phyloP scores from a whole-genome alignment of 2,888 invertebrate genomes.

The Lampropteryx suffumata region DNA sequence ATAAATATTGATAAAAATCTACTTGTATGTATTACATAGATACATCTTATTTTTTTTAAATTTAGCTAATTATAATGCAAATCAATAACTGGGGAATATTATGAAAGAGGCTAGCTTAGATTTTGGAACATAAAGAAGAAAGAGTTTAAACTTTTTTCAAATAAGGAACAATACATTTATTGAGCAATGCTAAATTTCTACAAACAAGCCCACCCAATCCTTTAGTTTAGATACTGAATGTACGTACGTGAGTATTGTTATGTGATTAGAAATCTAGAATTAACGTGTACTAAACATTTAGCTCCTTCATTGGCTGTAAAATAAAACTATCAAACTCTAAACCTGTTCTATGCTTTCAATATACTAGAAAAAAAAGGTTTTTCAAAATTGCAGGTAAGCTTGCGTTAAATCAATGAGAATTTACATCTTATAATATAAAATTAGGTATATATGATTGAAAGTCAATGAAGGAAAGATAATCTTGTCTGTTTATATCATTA shows the following conservation, averaged over 20 bases:
- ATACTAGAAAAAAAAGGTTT: slow-evolving; percentile 17
- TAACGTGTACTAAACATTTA: slow-evolving; percentile 23
- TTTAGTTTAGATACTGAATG: slow-evolving; percentile 6
- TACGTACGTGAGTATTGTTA: slow-evolving; percentile 25
- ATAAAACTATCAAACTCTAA: slow-evolving; percentile 37
- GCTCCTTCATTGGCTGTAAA: slow-evolving; percentile 42
- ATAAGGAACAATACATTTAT: not conserved
- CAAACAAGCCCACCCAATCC: not conserved
- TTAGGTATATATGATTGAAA: too few relatives aligned
- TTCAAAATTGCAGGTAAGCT: slow-evolving; percentile 12
- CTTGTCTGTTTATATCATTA: too few relatives aligned
- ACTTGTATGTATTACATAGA: too few relatives aligned
- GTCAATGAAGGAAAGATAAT: too few relatives aligned
- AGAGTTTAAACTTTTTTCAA: too few relatives aligned
- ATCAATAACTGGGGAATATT: too few relatives aligned
- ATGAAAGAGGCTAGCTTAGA: too few relatives aligned
- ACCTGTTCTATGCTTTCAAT: slow-evolving; percentile 37
- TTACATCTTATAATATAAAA: not conserved
- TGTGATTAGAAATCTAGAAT: slow-evolving; percentile 20
- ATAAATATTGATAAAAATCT: too few relatives aligned
- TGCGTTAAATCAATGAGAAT: slow-evolving; percentile 1
- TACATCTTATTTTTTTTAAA: too few relatives aligned
- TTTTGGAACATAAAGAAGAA: too few relatives aligned
- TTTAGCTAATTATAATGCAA: too few relatives aligned
- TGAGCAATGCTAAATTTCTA: not conserved